Base-by-base conservation (phyloP, 2,888 invertebrate genomes). In the Callosobruchus maculatus region DNA sequence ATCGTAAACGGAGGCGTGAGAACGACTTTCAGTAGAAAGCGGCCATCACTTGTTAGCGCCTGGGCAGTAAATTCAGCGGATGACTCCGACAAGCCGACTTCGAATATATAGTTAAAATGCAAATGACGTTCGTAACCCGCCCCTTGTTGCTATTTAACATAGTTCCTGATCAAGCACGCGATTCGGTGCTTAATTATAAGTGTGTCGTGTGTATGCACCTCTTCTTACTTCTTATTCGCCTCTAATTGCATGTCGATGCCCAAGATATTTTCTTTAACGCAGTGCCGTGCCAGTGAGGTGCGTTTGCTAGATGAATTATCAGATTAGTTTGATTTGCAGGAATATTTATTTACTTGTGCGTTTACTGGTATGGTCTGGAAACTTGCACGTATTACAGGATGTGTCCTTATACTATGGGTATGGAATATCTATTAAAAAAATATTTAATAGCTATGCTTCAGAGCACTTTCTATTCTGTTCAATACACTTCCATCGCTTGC, bases 181-280 rank as follows among this genome's bases (percentile, higher is more conserved):
- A 84, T 82, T 78, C 78, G 73, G 77, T 80, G 79, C 80, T 83
- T 84, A 84, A 83, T 83, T 84, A 82, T 78, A 79, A 75, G 73
- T 78, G 75, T 81, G 81, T 79, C 81, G 81, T 81, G 83, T 49
- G 49, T 81, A 82, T 81, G 82, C 82, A 82, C 73, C 79, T 83
- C 83, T 81, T 83, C 82, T 82, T 82, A 81, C 81, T 82, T 81
- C 81, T 49, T 49, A 49, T 49, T 49, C 49, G 49, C 49, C 79
- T 76, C 81, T 83, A 83, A 83, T 84, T 81, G 83, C 84, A 83
- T 83, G 83, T 81, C 83, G 83, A 83, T 84, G 81, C 76, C 73
- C 77, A 80, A 83, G 83, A 84, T 84, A 82, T 80, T 79, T 49
- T 49, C 13, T 49, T 49, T 49, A 49, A 49, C 49, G 49, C 49